phyloP scores from a whole-genome alignment of 2,113 vertebrate species.

The Mastomys coucha region DNA sequence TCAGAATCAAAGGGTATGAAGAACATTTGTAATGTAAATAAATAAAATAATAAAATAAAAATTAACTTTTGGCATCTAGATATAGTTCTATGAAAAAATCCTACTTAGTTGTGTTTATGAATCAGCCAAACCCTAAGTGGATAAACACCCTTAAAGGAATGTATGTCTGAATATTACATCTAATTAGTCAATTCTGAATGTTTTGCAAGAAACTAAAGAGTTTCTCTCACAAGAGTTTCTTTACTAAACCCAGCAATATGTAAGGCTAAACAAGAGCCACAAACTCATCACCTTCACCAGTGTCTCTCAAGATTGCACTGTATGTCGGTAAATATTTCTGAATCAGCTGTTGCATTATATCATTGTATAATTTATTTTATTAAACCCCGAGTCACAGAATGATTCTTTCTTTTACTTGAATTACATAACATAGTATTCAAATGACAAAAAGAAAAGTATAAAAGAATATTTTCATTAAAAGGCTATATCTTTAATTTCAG shows the following conservation, averaged over 20 bases:
- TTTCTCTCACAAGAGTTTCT: background rate
- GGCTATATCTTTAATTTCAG: constrained; percentile 58
- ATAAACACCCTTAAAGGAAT: background rate
- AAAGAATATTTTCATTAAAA: constrained; percentile 60
- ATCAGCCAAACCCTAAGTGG: background rate
- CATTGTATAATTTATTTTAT: constrained; percentile 23
- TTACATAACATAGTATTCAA: constrained; percentile 35
- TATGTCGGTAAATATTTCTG: constrained; percentile 1
- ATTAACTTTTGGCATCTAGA: background rate
- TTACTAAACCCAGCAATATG: background rate
- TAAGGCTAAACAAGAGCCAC: background rate
- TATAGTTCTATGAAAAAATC: background rate
- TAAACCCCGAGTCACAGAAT: constrained; percentile 19
- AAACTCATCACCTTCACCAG: background rate
- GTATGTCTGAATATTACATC: background rate
- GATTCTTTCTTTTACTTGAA: constrained; percentile 51
- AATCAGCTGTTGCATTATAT: constrained; percentile 3
- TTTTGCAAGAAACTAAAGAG: background rate
- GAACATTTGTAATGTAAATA: too few relatives aligned
- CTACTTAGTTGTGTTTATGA: background rate
- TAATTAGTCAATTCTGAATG: background rate
- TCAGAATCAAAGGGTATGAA: too few relatives aligned
- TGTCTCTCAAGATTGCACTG: background rate
- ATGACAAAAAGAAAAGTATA: constrained; percentile 32
- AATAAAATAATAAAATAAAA: background rate